These are phyloP conservation scores for Homalodisca vitripennis DNA, from an alignment of 1,140 invertebrate species.

Conservation along the genomic window DNA sequence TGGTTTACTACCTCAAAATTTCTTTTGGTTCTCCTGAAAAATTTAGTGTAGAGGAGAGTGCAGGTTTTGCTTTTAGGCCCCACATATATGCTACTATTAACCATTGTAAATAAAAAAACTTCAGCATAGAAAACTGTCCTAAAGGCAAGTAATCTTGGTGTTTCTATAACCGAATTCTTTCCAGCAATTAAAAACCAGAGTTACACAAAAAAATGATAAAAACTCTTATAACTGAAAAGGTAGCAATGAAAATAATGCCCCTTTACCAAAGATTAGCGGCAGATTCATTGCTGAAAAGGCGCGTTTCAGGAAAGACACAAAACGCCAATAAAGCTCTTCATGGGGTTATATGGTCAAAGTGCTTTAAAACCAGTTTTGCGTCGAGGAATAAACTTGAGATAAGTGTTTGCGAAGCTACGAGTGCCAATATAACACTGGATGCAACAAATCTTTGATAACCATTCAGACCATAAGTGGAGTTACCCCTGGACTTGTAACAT, in stretches of 20 bases:
- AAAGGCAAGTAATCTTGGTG: conserved; percentile 4
- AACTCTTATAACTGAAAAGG: conserved; percentile 1
- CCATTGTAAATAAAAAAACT: background rate
- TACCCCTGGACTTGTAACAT: background rate
- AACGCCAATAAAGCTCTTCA: too few relatives aligned
- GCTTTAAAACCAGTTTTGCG: background rate
- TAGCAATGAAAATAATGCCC: background rate
- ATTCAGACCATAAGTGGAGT: conserved; percentile 10
- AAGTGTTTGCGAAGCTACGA: background rate
- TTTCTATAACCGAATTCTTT: conserved; percentile 4
- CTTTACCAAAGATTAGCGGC: too few relatives aligned
- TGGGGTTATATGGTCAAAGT: conserved; percentile 8
- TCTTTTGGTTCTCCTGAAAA: too few relatives aligned
- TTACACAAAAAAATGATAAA: background rate
- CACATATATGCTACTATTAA: conserved; percentile 1
- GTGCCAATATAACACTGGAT: conserved; percentile 1
- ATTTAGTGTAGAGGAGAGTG: too few relatives aligned
- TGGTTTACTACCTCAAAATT: too few relatives aligned
- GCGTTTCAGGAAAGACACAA: too few relatives aligned
- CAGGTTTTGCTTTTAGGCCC: too few relatives aligned
- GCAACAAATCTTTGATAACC: background rate
- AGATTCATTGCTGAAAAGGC: too few relatives aligned
- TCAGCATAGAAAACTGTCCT: background rate
- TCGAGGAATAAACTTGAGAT: conserved; percentile 5
- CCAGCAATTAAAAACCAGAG: background rate